A percentile compares a stretch with the other conserved stretches of the same genome.
Conservation (phyloP, 2,888 invertebrate genomes). For the Drosophila cracens region DNA sequence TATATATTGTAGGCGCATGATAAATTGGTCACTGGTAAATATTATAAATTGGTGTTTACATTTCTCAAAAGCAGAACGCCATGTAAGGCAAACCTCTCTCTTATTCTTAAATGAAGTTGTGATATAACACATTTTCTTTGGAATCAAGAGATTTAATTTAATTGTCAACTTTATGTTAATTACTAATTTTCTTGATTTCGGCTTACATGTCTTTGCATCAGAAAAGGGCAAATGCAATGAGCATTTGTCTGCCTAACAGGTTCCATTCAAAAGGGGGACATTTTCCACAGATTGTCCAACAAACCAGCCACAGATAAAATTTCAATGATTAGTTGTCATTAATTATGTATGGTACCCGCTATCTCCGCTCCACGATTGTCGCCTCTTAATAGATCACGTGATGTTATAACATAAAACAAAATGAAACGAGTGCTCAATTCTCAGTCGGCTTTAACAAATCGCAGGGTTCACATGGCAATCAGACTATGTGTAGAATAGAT, state of each 20-base stretch:
- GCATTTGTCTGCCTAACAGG: constrained; percentile 22
- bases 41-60: no score
- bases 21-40: background rate
- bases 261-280: background rate
- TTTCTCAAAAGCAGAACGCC: background rate
- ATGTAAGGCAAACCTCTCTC: background rate
- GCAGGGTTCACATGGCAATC: background rate
- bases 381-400: constrained; percentile 28
- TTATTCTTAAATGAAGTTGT: background rate
- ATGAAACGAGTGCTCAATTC: constrained; percentile 12
- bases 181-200: background rate
- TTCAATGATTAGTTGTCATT: constrained; percentile 11
- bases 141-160: background rate
- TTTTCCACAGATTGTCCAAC: constrained; percentile 23
- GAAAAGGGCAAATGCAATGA: background rate
- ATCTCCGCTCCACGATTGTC: background rate
- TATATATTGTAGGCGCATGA: background rate
- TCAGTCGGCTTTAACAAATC: constrained; percentile 26
- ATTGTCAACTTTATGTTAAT: background rate
- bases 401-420: constrained; percentile 27
- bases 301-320: constrained; percentile 9
- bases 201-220: background rate
- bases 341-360: constrained; percentile 10
- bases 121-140: background rate
- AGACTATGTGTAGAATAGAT: background rate